These are phyloP conservation scores for Actias luna DNA, from an alignment of 2,888 invertebrate genomes.

Conservation along the genomic window DNA sequence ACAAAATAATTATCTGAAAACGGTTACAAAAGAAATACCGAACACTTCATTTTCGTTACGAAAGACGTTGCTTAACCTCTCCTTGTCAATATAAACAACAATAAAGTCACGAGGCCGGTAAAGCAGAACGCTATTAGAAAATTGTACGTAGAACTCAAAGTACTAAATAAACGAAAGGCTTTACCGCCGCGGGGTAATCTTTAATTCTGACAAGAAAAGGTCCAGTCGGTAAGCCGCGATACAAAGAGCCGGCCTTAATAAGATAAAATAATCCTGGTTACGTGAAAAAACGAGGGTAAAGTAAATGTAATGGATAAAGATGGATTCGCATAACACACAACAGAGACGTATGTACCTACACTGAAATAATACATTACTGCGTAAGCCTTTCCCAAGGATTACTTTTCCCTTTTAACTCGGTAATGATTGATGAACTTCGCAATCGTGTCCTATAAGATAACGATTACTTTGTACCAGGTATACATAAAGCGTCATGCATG, in stretches of 20 bases:
- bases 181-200: constrained; percentile 8
- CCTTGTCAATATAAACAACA: not conserved
- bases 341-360: not conserved
- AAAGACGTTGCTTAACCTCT: no score
- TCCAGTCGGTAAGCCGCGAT: constrained; percentile 20
- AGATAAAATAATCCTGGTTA: constrained; percentile 19
- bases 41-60: no score
- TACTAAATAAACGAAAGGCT: constrained; percentile 1
- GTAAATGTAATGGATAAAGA: constrained; percentile 7
- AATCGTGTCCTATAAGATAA: no score
- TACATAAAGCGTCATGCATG: no score
- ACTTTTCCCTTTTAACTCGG: not conserved
- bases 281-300: constrained; percentile 9
- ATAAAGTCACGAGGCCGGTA: not conserved
- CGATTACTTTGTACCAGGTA: no score
- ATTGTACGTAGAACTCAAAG: constrained; percentile 21
- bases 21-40: no score
- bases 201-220: constrained; percentile 25
- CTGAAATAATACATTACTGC: not conserved
- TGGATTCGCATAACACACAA: constrained; percentile 1
- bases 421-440: not conserved
- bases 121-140: not conserved
- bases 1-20: no score
- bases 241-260: constrained; percentile 22
- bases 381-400: not conserved